Conservation (phyloP, 2,797 vertebrate genomes). For the Chromobotia macracanthus region DNA sequence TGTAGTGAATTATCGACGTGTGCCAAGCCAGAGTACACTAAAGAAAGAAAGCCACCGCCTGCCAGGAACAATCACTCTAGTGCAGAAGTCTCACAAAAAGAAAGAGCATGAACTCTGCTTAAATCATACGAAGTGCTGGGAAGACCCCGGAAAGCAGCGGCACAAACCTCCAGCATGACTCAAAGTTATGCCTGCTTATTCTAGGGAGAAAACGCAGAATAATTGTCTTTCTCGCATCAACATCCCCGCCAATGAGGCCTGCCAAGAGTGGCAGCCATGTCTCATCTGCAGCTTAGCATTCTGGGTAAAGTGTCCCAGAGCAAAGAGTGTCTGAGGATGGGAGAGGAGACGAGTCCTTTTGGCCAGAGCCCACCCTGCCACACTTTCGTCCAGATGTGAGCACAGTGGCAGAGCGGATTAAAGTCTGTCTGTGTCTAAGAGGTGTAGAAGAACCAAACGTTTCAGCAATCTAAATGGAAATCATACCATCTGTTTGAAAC, state of each 20-base stretch:
- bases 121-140: conserved; percentile 28
- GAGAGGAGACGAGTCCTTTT: conserved; percentile 26
- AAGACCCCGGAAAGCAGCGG: conserved; percentile 19
- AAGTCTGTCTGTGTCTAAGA: conserved; percentile 49
- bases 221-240: conserved; percentile 48
- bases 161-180: conserved; percentile 4
- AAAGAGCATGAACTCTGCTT: conserved; percentile 21
- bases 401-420: conserved; percentile 44
- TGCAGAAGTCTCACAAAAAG: conserved; percentile 24
- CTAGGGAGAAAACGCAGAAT: conserved; percentile 14
- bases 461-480: conserved; percentile 63
- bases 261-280: conserved; percentile 10
- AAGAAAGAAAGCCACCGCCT: conserved; percentile 35
- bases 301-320: conserved; percentile 38
- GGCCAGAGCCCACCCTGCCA: conserved; percentile 17
- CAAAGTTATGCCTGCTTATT: conserved; percentile 26
- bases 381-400: conserved; percentile 46
- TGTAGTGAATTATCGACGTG: conserved; percentile 56
- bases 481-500: conserved; percentile 57
- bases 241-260: conserved; percentile 31
- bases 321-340: background rate
- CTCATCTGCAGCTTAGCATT: conserved; percentile 39
- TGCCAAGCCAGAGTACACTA: conserved; percentile 43
- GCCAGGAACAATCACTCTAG: conserved; percentile 49
- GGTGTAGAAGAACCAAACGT: conserved; percentile 42